A percentile compares a stretch with the other conserved stretches of the same genome.
phyloP scores from a whole-genome alignment of 2,113 vertebrate species.

The Trogon melanurus region DNA sequence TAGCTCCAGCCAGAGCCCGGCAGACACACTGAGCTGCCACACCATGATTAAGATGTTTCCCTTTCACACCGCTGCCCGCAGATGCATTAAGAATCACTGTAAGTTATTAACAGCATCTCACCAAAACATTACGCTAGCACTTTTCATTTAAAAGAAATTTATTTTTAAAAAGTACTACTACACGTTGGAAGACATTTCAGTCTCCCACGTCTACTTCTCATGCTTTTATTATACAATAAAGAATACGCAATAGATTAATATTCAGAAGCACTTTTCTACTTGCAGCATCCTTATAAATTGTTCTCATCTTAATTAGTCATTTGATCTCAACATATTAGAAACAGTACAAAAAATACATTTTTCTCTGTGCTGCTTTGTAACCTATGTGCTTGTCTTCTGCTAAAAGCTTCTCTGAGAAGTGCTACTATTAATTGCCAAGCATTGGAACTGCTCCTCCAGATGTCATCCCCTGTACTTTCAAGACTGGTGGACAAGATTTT shows the following conservation, averaged over 20 bases:
- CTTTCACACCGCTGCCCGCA: neutral
- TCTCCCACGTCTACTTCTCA: neutral
- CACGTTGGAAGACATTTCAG: neutral
- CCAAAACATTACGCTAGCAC: neutral
- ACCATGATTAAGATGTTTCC: neutral
- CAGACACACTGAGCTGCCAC: neutral
- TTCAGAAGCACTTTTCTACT: neutral
- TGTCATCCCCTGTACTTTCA: neutral
- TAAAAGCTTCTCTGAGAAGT: conserved; percentile 29
- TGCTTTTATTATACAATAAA: conserved; percentile 1
- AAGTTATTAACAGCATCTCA: neutral
- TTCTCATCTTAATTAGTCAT: neutral
- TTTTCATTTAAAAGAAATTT: neutral
- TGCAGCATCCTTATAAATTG: neutral
- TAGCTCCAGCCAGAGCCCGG: neutral
- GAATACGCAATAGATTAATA: neutral
- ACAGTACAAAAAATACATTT: neutral
- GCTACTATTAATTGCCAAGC: neutral
- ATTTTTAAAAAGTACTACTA: neutral
- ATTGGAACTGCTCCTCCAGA: conserved; percentile 4
- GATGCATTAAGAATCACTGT: neutral
- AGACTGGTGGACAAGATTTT: neutral
- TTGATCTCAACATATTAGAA: neutral
- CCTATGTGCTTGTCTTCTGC: neutral
- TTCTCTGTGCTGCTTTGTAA: neutral